Evolutionary conservation across 2,888 invertebrate genomes (phyloP), one percentile per base, ranked within the genome.

Genomic region (Diarsia dahlii): DNA sequence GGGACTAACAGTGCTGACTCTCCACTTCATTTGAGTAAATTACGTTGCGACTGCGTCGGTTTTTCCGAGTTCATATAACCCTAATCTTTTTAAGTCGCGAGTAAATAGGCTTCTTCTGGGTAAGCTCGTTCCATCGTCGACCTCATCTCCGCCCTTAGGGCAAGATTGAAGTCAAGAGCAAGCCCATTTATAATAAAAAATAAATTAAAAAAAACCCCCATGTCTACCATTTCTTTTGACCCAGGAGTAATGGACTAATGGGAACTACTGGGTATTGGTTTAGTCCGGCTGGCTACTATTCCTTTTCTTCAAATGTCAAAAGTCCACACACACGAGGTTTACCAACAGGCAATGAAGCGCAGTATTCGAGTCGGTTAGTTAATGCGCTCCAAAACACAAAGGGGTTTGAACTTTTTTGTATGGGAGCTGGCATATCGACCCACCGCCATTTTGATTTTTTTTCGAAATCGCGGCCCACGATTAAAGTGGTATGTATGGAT

Each of bases 381-480:
- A 54, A 54, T 54, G n/a, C n/a, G n/a, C 54, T n/a, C 54, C n/a
- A n/a, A 54, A 54, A 54, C n/a, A 54, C 12, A 54, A 54, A 54
- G n/a, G n/a, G n/a, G n/a, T n/a, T n/a, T n/a, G n/a, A n/a, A n/a
- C n/a, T n/a, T n/a, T n/a, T n/a, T n/a, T n/a, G n/a, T n/a, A n/a
- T n/a, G n/a, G n/a, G n/a, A n/a, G n/a, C n/a, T n/a, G n/a, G n/a
- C n/a, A n/a, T n/a, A n/a, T n/a, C n/a, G n/a, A n/a, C n/a, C n/a
- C n/a, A n/a, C n/a, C n/a, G n/a, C n/a, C n/a, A n/a, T n/a, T n/a
- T n/a, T n/a, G n/a, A n/a, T n/a, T n/a, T n/a, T n/a, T n/a, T n/a
- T n/a, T n/a, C n/a, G n/a, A n/a, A n/a, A n/a, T n/a, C n/a, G n/a
- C n/a, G n/a, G n/a, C n/a, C n/a, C n/a, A n/a, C n/a, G n/a, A n/a